Evolutionary conservation across 2,113 vertebrate genomes (phyloP).

Genomic region (Lates calcarifer): DNA sequence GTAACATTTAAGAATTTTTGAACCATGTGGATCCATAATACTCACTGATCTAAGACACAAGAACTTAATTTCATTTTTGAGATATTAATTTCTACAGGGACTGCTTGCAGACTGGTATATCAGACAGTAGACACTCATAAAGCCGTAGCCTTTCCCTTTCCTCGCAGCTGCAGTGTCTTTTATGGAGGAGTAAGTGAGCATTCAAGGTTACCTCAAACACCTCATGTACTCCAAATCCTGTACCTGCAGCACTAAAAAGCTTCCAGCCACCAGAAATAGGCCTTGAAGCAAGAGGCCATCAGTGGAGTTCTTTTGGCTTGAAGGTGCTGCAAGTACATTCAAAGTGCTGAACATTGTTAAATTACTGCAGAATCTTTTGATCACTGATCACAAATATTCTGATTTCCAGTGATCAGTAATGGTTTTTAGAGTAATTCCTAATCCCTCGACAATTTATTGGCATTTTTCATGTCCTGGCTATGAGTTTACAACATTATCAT

Average conservation of each 20-base stretch:
- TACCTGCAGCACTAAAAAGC: background rate
- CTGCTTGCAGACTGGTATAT: background rate
- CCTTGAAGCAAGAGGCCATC: background rate
- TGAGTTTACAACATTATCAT: background rate
- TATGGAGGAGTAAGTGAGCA: background rate
- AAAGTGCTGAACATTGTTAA: background rate
- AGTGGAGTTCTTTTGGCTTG: background rate
- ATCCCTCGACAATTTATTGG: background rate
- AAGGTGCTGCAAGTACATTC: background rate
- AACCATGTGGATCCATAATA: too few relatives aligned
- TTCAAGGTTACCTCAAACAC: background rate
- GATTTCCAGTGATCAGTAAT: background rate
- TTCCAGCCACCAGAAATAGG: background rate
- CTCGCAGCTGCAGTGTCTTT: background rate
- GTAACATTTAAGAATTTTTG: background rate
- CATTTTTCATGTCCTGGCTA: background rate
- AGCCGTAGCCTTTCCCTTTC: background rate
- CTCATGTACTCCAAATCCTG: background rate
- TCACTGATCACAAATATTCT: background rate
- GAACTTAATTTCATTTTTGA: background rate
- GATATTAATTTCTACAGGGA: background rate
- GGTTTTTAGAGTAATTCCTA: background rate
- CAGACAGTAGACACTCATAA: background rate
- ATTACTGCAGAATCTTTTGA: background rate
- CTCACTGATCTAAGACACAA: too few relatives aligned